A percentile compares a stretch with the other conserved stretches of the same genome.
These are phyloP conservation scores for Eriosoma lanigerum DNA, from an alignment of 1,140 invertebrate species.

Conservation along the genomic window DNA sequence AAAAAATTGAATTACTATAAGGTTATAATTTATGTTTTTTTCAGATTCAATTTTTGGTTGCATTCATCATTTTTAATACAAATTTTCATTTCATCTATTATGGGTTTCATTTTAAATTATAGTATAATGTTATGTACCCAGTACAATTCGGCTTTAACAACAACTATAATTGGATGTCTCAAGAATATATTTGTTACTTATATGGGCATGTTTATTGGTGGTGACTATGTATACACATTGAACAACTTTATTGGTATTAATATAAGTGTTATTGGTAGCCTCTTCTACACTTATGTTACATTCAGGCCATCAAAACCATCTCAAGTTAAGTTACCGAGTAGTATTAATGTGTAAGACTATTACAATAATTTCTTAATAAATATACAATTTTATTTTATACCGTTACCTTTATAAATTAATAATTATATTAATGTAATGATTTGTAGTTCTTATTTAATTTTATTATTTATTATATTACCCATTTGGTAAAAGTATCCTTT, in stretches of 20 bases:
- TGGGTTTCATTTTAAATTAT: constrained; percentile 96
- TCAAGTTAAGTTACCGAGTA: constrained; percentile 3
- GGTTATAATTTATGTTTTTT: constrained; percentile 2
- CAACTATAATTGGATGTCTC: constrained; percentile 96
- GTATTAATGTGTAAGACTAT: constrained; percentile 20
- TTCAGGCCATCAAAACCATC: constrained; percentile 61
- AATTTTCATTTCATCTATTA: constrained; percentile 88
- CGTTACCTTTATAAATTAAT: constrained; percentile 26
- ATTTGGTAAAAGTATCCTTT: too few relatives aligned
- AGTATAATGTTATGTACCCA: constrained; percentile 93
- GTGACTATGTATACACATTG: constrained; percentile 93
- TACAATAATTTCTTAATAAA: background rate
- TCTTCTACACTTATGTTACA: constrained; percentile 78
- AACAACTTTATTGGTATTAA: constrained; percentile 94
- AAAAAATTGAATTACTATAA: too few relatives aligned
- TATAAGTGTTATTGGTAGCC: constrained; percentile 81
- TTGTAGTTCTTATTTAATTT: background rate
- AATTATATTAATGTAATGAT: background rate
- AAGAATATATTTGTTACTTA: constrained; percentile 91
- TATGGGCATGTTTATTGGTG: constrained; percentile 95
- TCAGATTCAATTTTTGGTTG: constrained; percentile 64
- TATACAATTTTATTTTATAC: background rate
- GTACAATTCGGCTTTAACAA: constrained; percentile 96
- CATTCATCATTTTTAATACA: constrained; percentile 77
- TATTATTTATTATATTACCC: background rate